phyloP scores from a whole-genome alignment of 2,888 invertebrate species.

The Deroplatys truncata region DNA sequence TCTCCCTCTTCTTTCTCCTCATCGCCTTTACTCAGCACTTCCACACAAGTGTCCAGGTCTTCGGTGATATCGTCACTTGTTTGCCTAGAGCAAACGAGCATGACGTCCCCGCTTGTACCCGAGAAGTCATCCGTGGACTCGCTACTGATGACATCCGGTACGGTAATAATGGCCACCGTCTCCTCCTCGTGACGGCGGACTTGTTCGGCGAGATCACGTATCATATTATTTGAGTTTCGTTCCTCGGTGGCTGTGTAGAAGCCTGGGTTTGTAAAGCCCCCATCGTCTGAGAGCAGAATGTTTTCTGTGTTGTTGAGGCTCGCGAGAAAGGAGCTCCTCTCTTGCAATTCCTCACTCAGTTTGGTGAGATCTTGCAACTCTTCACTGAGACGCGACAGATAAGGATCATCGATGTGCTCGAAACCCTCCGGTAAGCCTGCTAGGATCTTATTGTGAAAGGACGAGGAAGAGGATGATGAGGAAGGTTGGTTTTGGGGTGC shows the following conservation, averaged over 20 bases:
- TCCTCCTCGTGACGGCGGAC: neutral
- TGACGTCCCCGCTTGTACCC: neutral
- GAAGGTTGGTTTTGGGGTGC: neutral
- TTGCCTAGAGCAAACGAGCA: constrained; percentile 19
- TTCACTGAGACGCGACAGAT: constrained; percentile 55
- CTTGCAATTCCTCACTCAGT: constrained; percentile 55
- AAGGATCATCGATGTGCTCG: constrained; percentile 55
- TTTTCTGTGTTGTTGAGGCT: constrained; percentile 43
- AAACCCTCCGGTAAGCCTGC: constrained; percentile 34
- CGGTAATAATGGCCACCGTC: neutral
- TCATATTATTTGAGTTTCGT: neutral
- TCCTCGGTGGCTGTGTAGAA: neutral
- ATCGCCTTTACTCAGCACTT: constrained; percentile 7
- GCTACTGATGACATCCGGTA: neutral
- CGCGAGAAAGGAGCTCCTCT: constrained; percentile 55
- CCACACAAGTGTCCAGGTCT: constrained; percentile 16
- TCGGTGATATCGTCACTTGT: constrained; percentile 27
- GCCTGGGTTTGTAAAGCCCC: neutral
- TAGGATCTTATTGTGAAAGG: constrained; percentile 34
- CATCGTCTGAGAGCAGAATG: neutral
- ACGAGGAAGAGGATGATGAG: constrained; percentile 47
- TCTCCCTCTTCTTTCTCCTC: neutral
- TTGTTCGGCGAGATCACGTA: neutral
- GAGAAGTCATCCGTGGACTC: neutral
- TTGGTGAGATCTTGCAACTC: constrained; percentile 57